Percentiles rank a stretch among this genome's conserved stretches.
Evolutionary conservation across 2,113 vertebrate species (phyloP).

Genomic region (Dolichallabes microphthalmus): DNA sequence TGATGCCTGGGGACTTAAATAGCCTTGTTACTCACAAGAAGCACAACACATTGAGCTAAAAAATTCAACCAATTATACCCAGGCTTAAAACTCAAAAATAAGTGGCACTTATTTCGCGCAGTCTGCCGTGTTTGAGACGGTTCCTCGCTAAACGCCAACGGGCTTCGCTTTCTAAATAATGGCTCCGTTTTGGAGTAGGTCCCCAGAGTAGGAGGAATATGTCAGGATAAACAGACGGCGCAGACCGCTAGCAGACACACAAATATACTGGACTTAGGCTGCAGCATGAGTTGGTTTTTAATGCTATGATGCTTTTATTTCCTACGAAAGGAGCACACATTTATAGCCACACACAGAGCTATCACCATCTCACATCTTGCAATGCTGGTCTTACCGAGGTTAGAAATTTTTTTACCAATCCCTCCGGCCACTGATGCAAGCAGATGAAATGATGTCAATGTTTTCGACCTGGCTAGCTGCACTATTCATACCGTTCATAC

Average conservation of each 20-base stretch:
- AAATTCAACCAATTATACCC: conserved; percentile 35
- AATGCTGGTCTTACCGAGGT: conserved; percentile 29
- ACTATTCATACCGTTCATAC: conserved; percentile 49
- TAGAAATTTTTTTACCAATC: conserved; percentile 66
- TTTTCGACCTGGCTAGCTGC: conserved; percentile 64
- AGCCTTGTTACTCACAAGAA: conserved; percentile 21
- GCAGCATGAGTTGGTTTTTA: background rate
- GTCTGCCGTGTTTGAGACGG: conserved; percentile 41
- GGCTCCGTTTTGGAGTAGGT: conserved; percentile 36
- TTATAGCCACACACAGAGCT: background rate
- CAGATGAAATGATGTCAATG: conserved; percentile 70
- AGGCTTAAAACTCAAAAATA: conserved; percentile 45
- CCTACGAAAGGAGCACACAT: background rate
- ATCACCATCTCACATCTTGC: conserved; percentile 56
- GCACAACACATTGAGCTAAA: conserved; percentile 26
- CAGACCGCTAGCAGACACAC: background rate
- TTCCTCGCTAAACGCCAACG: conserved; percentile 25
- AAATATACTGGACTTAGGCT: background rate
- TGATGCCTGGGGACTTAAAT: conserved; percentile 37
- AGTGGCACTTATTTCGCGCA: conserved; percentile 40
- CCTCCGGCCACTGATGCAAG: conserved; percentile 60
- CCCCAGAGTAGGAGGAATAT: conserved; percentile 31
- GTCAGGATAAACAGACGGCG: conserved; percentile 1
- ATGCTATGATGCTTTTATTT: conserved; percentile 7
- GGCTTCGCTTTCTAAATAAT: conserved; percentile 48